phyloP scores from a whole-genome alignment of 2,113 vertebrate genomes.

The Mesitornis unicolor region DNA sequence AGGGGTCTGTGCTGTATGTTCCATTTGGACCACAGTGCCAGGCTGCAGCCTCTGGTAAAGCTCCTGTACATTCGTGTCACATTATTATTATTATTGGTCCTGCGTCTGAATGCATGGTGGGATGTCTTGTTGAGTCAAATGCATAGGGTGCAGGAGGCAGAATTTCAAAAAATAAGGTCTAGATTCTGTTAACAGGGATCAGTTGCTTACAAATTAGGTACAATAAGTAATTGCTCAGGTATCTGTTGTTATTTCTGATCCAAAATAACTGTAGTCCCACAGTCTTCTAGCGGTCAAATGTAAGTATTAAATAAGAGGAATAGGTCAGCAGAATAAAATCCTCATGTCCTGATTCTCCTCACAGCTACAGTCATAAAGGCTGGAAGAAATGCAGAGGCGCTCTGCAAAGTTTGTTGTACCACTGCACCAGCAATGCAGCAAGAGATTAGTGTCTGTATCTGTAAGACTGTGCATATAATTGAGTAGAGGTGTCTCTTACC shows the following conservation, averaged over 20 bases:
- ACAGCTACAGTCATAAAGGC: background rate
- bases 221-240: background rate
- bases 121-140: background rate
- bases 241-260: background rate
- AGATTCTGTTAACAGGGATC: background rate
- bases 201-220: background rate
- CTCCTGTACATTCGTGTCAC: background rate
- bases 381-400: background rate
- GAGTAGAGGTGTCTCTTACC: background rate
- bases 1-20: fast-evolving
- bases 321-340: background rate
- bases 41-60: background rate
- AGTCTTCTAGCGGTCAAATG: background rate
- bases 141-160: background rate
- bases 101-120: background rate
- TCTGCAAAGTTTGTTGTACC: background rate
- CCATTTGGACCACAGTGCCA: fast-evolving
- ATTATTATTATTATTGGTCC: background rate
- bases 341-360: background rate
- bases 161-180: background rate
- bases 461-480: background rate
- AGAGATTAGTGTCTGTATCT: background rate
- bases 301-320: background rate
- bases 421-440: background rate
- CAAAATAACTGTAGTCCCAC: background rate